Conservation (phyloP, 2,797 vertebrate species). For the Macroramphosus scolopax region DNA sequence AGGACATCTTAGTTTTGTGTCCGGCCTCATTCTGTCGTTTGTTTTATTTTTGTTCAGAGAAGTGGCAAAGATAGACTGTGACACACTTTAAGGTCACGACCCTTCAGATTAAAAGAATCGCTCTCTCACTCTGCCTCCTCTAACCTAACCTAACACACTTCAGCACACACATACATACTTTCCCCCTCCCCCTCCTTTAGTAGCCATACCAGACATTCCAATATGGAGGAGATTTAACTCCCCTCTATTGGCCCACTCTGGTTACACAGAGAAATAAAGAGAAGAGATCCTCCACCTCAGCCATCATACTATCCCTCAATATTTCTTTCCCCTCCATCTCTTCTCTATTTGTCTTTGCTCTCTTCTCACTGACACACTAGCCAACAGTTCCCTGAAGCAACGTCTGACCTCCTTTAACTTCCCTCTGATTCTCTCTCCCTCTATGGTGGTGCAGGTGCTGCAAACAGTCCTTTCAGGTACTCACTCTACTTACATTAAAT, state of each 20-base stretch:
- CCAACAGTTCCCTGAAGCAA: conserved; percentile 32
- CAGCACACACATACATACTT: conserved; percentile 12
- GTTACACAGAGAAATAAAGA: conserved; percentile 46
- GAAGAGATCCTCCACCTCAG: conserved; percentile 24
- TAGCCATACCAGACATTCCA: conserved; percentile 72
- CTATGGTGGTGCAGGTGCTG: not conserved
- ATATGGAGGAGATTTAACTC: conserved; percentile 44
- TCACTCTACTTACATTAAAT: no score
- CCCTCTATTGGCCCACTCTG: conserved; percentile 44
- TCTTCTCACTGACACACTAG: conserved; percentile 46
- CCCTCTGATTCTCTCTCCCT: not conserved
- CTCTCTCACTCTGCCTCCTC: conserved; percentile 28
- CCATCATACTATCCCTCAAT: conserved; percentile 29
- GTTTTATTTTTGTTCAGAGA: conserved; percentile 28
- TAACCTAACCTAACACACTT: conserved; percentile 45
- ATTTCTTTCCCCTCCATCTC: conserved; percentile 15
- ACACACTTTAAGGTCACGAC: conserved; percentile 32
- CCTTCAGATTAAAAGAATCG: conserved; percentile 34
- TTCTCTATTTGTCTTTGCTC: conserved; percentile 43
- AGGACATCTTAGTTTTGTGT: not conserved
- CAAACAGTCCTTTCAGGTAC: no score
- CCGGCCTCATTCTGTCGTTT: not conserved
- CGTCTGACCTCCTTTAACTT: conserved; percentile 47
- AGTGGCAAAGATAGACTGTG: conserved; percentile 12
- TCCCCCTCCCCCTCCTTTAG: conserved; percentile 48